Evolutionary conservation across 2,797 vertebrate species (phyloP).

Genomic region (Parauchenoglanis ngamensis): DNA sequence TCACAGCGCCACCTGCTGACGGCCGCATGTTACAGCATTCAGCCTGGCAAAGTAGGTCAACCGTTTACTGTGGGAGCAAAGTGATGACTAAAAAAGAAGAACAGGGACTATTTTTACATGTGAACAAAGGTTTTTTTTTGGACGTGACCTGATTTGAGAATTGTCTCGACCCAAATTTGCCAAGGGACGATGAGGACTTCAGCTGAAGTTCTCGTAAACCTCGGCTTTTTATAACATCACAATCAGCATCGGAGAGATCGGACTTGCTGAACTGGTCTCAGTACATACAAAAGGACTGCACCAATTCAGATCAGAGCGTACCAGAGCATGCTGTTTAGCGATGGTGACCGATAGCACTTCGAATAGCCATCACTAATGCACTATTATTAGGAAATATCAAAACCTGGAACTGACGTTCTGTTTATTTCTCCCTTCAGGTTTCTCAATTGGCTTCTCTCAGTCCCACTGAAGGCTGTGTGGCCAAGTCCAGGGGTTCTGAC

Average conservation of each 20-base stretch:
- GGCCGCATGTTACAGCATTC: not conserved
- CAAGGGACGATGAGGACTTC: slow-evolving; percentile 5
- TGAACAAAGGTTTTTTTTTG: slow-evolving; percentile 60
- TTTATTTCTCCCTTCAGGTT: not conserved
- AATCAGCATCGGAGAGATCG: not conserved
- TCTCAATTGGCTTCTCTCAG: not conserved
- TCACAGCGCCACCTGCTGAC: slow-evolving; percentile 73
- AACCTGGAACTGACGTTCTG: not conserved
- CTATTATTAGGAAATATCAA: not conserved
- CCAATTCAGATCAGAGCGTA: not conserved
- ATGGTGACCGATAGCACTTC: not conserved
- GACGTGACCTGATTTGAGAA: slow-evolving; percentile 67
- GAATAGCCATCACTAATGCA: not conserved
- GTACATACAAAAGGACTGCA: not conserved
- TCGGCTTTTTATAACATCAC: not conserved
- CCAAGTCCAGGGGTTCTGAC: not conserved
- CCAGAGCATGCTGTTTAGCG: not conserved
- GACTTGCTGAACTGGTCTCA: not conserved
- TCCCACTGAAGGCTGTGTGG: no score
- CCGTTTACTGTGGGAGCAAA: slow-evolving; percentile 63
- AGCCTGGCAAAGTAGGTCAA: slow-evolving; percentile 72
- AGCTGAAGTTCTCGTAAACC: not conserved
- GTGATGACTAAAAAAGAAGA: slow-evolving; percentile 59
- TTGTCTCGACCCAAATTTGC: slow-evolving; percentile 48
- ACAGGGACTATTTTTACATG: slow-evolving; percentile 62